Evolutionary conservation across 2,888 invertebrate genomes (phyloP), one percentile per base, ranked within the genome.

Genomic region (Drosophila austrosaltans): DNA sequence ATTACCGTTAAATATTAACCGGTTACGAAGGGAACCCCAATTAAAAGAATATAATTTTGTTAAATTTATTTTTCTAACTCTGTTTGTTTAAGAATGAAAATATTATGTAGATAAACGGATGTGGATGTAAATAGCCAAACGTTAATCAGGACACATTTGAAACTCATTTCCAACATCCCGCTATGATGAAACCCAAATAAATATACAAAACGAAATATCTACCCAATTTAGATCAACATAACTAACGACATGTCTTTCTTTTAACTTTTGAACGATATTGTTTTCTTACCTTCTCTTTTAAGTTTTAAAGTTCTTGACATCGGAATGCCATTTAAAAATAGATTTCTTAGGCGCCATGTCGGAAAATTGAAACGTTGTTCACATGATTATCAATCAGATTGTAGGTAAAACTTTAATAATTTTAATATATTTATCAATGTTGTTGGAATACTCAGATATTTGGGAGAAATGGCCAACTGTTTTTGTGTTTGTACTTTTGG

Each of bases 391-490:
- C 2, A 54, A 57, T n/a, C 44, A 1, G 4, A 25, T n/a, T 12
- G 22, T 48, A 53, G 7, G 1, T 20, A 1, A 2, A 36, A 36
- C 36, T 36, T 36, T 36, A 36, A 36, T 36, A 36, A 36, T 1
- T 16, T 16, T 16, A 16, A 16, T 8, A 36, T 10, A 8, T 8
- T 36, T 36, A 36, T 10, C 7, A 36, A 8, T 10, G 36, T 12
- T 20, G 3, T 48, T 25, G 6, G 2, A n/a, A n/a, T 12, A 5
- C 42, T 16, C 1, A 1, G 53, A 22, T 53, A 42, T 16, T 28
- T 3, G 56, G 54, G 12, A 67, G 53, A 56, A 67, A 53, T 68
- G 36, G 40, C 3, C 36, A 36, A 36, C 1, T 8, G 36, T 36
- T 10, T 8, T 2, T 36, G 8, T 36, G 36, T 36, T 36, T 10